Conservation (phyloP, 2,113 vertebrate genomes). For the Alectura lathami region DNA sequence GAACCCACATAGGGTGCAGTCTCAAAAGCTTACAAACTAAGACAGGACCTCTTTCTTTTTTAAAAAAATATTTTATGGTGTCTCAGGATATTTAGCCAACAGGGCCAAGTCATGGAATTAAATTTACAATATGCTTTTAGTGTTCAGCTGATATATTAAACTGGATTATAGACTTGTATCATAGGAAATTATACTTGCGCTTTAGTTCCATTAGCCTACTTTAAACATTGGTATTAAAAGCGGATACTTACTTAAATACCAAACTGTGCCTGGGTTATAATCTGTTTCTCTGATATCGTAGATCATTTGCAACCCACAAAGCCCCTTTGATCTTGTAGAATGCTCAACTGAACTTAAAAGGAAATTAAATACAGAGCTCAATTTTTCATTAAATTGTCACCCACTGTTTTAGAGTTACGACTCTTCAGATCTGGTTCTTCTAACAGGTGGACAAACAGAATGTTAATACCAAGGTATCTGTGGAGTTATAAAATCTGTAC, state of each 20-base stretch:
- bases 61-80: background rate
- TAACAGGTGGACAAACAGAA: constrained; percentile 75
- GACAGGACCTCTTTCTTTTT: background rate
- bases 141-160: constrained; percentile 32
- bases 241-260: constrained; percentile 63
- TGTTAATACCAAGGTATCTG: constrained; percentile 63
- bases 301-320: constrained; percentile 71
- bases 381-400: constrained; percentile 78
- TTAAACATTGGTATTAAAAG: constrained; percentile 69
- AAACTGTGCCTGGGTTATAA: constrained; percentile 65
- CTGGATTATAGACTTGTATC: constrained; percentile 62
- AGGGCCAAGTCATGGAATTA: background rate
- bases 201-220: constrained; percentile 67
- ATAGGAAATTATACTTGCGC: constrained; percentile 35
- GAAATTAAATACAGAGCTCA: constrained; percentile 75
- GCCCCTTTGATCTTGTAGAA: constrained; percentile 72
- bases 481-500: constrained; percentile 55
- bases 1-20: background rate
- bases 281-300: constrained; percentile 69
- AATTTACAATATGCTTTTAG: constrained; percentile 51
- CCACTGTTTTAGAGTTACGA: constrained; percentile 74
- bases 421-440: constrained; percentile 69
- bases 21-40: background rate
- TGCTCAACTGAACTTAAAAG: constrained; percentile 72
- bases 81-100: background rate